Percentiles rank a stretch among this genome's conserved stretches.
Evolutionary conservation across 2,888 invertebrate genomes (phyloP).

Genomic region (Perdita meconis): DNA sequence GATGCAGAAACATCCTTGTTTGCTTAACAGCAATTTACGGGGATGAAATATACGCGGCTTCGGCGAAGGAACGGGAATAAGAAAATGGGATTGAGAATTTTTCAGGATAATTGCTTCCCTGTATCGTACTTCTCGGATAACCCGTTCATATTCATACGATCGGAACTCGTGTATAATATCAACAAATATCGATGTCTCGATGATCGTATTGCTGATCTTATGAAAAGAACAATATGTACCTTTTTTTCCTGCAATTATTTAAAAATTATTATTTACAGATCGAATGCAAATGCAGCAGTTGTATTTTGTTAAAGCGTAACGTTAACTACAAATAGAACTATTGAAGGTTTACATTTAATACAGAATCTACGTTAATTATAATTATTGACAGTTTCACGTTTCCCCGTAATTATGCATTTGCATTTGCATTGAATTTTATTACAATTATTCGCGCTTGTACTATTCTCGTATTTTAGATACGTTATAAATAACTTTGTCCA

Average conservation of each 20-base stretch:
- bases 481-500: too few species aligned
- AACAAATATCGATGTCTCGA: too few species aligned
- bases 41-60: constrained; percentile 2
- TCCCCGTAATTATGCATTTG: not conserved
- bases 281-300: too few species aligned
- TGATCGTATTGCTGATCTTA: too few species aligned
- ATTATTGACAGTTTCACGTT: not conserved
- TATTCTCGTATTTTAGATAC: too few species aligned
- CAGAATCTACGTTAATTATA: not conserved
- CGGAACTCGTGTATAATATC: too few species aligned
- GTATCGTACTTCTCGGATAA: too few species aligned
- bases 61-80: not conserved
- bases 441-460: not conserved
- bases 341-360: not conserved
- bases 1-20: constrained; percentile 12
- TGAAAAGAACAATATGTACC: too few species aligned
- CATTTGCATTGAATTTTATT: not conserved
- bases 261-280: too few species aligned
- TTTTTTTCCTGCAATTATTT: too few species aligned
- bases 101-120: not conserved
- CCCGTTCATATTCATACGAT: too few species aligned
- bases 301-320: too few species aligned
- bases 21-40: not conserved
- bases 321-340: not conserved
- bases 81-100: constrained; percentile 1